phyloP scores from a whole-genome alignment of 2,888 invertebrate species.

The Lasioglossum zephyrum region DNA sequence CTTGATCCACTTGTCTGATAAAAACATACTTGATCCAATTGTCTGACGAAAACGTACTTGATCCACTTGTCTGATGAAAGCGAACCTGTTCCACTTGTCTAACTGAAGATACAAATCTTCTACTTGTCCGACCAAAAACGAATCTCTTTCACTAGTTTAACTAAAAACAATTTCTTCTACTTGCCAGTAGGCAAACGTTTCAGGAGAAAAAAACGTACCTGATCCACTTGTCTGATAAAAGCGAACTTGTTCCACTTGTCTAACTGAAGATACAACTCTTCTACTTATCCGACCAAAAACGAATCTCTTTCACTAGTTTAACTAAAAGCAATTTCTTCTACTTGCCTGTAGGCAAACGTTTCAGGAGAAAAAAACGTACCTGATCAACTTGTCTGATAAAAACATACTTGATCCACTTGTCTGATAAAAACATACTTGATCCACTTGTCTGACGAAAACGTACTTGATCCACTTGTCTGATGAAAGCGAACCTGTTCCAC shows the following conservation, averaged over 20 bases:
- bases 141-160: neutral
- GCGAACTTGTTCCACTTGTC: neutral
- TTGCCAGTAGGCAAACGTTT: neutral
- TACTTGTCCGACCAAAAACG: neutral
- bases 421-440: too few relatives aligned
- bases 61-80: neutral
- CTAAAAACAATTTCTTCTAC: neutral
- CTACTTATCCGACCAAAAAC: neutral
- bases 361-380: neutral
- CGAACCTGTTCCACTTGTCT: neutral
- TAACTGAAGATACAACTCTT: neutral
- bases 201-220: neutral
- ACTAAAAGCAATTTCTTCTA: neutral
- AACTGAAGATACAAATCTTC: neutral
- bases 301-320: neutral
- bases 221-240: neutral
- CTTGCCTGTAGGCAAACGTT: neutral
- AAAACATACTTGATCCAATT: too few relatives aligned
- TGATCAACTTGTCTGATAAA: neutral
- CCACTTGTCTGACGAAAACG: too few relatives aligned
- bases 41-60: neutral
- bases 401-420: too few relatives aligned
- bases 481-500: too few relatives aligned
- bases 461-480: too few relatives aligned
- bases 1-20: too few relatives aligned